Conservation (phyloP, 2,888 invertebrate genomes). For the Monopis laevigella region DNA sequence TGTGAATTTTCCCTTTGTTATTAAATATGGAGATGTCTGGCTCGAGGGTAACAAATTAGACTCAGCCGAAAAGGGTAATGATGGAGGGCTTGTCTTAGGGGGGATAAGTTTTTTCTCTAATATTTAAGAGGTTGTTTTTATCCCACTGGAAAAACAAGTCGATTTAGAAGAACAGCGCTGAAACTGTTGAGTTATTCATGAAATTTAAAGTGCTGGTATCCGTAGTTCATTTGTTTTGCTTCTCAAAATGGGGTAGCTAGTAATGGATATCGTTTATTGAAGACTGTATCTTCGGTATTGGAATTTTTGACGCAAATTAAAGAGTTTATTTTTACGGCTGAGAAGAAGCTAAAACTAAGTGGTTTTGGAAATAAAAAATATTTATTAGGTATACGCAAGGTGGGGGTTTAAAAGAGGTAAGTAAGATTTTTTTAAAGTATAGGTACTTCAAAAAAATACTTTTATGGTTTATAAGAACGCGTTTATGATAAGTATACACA, state of each 20-base stretch:
- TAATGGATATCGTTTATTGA: not conserved
- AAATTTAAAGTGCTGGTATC: constrained; percentile 6
- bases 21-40: constrained; percentile 14
- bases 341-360: too few relatives aligned
- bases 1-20: constrained; percentile 12
- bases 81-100: constrained; percentile 11
- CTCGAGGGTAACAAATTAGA: constrained; percentile 13
- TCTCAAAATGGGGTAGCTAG: not conserved
- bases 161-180: too few relatives aligned
- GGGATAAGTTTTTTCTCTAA: constrained; percentile 11
- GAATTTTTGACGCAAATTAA: too few relatives aligned
- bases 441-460: too few relatives aligned
- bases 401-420: too few relatives aligned
- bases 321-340: too few relatives aligned
- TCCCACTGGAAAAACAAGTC: constrained; percentile 8
- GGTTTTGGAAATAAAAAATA: too few relatives aligned
- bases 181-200: constrained; percentile 7
- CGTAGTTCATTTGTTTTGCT: not conserved
- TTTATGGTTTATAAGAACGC: too few relatives aligned
- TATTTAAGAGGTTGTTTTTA: constrained; percentile 12
- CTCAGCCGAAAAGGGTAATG: constrained; percentile 14
- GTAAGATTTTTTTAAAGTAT: too few relatives aligned
- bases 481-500: too few relatives aligned
- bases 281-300: not conserved
- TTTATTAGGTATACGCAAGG: too few relatives aligned